phyloP scores from a whole-genome alignment of 2,113 vertebrate species.

The Catharus minimus region DNA sequence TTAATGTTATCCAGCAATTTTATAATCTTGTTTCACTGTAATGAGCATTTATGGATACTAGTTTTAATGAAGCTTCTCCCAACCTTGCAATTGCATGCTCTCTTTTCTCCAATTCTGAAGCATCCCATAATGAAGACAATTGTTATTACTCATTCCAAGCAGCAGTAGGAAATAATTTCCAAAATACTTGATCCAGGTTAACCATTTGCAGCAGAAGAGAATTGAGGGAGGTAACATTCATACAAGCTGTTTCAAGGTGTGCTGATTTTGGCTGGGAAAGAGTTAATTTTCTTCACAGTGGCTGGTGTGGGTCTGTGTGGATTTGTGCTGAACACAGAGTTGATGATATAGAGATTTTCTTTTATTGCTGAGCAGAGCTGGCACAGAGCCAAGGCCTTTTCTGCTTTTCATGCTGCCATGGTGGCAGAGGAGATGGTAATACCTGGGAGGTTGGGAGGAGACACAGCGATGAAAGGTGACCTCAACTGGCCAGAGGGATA shows the following conservation, averaged over 20 bases:
- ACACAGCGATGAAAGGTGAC: background rate
- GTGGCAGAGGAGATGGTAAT: background rate
- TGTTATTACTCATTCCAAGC: background rate
- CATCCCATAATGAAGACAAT: background rate
- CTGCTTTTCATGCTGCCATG: rapidly evolving
- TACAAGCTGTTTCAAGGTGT: background rate
- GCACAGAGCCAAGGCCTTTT: background rate
- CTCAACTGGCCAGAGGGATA: background rate
- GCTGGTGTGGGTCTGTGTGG: background rate
- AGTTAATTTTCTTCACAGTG: background rate
- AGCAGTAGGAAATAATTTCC: background rate
- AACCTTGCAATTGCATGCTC: background rate
- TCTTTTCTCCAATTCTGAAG: background rate
- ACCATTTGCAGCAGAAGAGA: background rate
- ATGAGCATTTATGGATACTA: background rate
- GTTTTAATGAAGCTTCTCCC: background rate
- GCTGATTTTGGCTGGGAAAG: background rate
- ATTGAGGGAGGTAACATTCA: background rate
- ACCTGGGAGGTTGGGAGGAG: rapidly evolving
- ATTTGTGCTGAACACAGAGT: background rate
- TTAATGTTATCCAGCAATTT: background rate
- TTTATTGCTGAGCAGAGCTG: background rate
- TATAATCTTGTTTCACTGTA: background rate
- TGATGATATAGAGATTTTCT: background rate
- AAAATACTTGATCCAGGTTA: background rate